Base-by-base conservation (phyloP, 2,113 vertebrate genomes). In the Sapajus apella region DNA sequence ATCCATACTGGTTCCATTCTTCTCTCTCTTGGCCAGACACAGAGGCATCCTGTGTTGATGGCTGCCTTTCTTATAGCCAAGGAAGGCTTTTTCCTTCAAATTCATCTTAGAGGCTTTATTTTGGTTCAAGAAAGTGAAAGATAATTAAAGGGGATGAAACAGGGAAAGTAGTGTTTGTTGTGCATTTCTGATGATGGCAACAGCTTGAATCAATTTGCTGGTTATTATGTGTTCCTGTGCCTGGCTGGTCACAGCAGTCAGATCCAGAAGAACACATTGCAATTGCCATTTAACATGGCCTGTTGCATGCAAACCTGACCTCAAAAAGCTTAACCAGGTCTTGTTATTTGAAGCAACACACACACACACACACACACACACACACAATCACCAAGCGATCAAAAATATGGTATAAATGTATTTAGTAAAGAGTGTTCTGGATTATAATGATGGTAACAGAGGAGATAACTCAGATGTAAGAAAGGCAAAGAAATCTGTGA, bases 141-240 rank as follows among this genome's bases (percentile, higher is more conserved):
- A 91, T 95, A 81, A 92, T 73, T 91, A 91, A 96, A 96, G 66
- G 52, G 80, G 52, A 92, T 35, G 21, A 68, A 94, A 84, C 77
- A 88, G 73, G 43, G 47, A 80, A 94, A 89, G 80, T 18, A 77
- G 52, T 82, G 87, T 93, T 87, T 52, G 75, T 88, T 91, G 77
- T 90, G 45, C n/a, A 81, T 83, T 87, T 95, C 91, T 96, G 87
- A 50, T 90, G 87, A 92, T 25, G 88, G 47, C 66, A 75, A 87
- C 97, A 97, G 96, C 96, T 96, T 98, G 97, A 92, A 95, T 58
- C 0, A 18, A 97, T 98, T 95, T 97, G 90, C 87, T 95, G 90
- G 70, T 87, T 93, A 95, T 86, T 61, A 82, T 40, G 81, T 92
- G 79, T 97, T 94, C 70, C 81, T 95, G 80, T 45, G 75, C 73